Base-by-base conservation (phyloP, 2,113 vertebrate species). In the Eurystomus gularis region DNA sequence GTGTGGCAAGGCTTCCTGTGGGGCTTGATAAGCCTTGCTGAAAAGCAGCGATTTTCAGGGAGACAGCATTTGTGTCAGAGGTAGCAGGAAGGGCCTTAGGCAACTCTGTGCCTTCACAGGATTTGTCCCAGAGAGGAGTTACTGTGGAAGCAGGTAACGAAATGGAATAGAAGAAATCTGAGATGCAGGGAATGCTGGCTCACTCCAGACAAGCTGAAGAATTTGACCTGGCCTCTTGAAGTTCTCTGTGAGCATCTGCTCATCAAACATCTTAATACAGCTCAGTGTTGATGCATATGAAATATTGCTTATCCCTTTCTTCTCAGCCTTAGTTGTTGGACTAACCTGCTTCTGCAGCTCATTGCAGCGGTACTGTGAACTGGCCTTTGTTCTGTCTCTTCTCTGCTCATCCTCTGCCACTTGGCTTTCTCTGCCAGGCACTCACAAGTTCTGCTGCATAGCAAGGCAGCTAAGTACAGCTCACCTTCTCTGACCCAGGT, bases 401-500 rank as follows among this genome's bases (percentile, higher is more conserved):
- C 77, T 91, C 58, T 72, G 51, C 48, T 86, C 35, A 79, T 86
- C 20, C 51, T 82, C 73, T 93, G 71, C 54, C 28, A 46, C 28
- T 33, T 87, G 86, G 23, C 57, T 92, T 88, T 84, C 72, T 84
- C 80, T 87, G 52, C n/a, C 57, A 61, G 77, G 17, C 57, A 65
- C 35, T 4, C 0, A 44, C 11, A 60, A 79, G n/a, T 49, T 91
- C 52, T 91, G 37, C 69, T 80, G 76, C 77, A 69, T 60, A 84
- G 93, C 35, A 82, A 76, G 69, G 82, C 52, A 49, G 3, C 65
- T n/a, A 44, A 69, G 70, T 89, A 49, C 51, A 87, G 57, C 58
- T 97, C 51, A 82, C 95, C 95, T 96, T 84, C 89, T 75, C 26
- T 96, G 89, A 95, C 94, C 94, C 78, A 68, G 49, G 81, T 84